Evolutionary conservation across 2,888 invertebrate genomes (phyloP), one percentile per base, ranked within the genome.

Genomic region (Andrena chrysosceles): DNA sequence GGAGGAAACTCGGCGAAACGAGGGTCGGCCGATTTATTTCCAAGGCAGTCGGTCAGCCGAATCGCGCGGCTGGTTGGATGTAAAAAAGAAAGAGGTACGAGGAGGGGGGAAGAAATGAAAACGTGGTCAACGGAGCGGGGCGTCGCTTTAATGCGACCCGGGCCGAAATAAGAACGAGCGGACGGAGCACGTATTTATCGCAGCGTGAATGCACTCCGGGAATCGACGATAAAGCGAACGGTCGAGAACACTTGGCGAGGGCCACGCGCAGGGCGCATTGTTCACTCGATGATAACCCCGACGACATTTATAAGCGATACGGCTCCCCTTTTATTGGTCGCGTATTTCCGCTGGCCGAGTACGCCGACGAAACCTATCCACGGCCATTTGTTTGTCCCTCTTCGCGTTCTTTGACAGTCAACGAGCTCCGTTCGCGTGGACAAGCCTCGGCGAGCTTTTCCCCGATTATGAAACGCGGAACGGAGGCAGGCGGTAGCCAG

Each of bases 291-390:
- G 86, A 89, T 87, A 89, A 90, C 78, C 84, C 35, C 87, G 52
- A 68, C 81, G 77, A 86, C 85, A 89, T 75, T 86, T 68, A 73
- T 68, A 78, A 69, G 68, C 62, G 86, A 89, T 86, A 84, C 77
- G 74, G 79, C 84, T 85, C 82, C 79, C 81, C 63, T 78, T 75
- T 81, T 74, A 73, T 70, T 69, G 72, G 69, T 23, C 78, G 23
- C 29, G 56, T 69, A 83, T 81, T 87, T 83, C 76, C 79, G 66
- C 56, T 76, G 59, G 33, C 26, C 26, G 20, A 3, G 29, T 31
- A 10, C 33, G 13, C 31, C 26, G n/a, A 26, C 29, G 31, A 54
- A 42, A 56, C 49, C 77, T 29, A 4, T 16, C 26, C 13, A 1
- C 26, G 56, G 20, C 23, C 56, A 23, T 26, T 23, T 10, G 56